These are phyloP conservation scores for Aphelenchoides besseyi DNA, from an alignment of 1,140 invertebrate genomes.

Conservation along the genomic window DNA sequence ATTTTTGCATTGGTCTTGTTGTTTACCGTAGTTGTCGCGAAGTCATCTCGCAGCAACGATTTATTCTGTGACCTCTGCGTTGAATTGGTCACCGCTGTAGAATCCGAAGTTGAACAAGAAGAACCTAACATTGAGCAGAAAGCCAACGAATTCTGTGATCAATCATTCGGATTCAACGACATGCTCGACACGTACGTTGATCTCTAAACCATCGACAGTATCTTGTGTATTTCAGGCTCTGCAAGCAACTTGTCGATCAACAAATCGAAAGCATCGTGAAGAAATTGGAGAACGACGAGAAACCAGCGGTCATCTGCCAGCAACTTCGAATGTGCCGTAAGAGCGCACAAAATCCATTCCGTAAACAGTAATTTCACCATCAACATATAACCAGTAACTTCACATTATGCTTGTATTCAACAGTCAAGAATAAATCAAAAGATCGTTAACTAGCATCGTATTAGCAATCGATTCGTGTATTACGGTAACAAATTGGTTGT, in stretches of 20 bases:
- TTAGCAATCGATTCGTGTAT: too few relatives aligned
- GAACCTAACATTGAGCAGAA: background rate
- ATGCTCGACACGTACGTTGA: too few relatives aligned
- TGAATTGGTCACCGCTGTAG: background rate
- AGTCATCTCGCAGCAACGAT: too few relatives aligned
- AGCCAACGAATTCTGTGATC: background rate
- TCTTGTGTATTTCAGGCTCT: too few relatives aligned
- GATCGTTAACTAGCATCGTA: too few relatives aligned
- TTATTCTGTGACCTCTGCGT: background rate
- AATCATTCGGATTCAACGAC: background rate
- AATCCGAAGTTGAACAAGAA: background rate
- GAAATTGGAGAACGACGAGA: constrained; percentile 1
- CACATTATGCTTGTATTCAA: background rate
- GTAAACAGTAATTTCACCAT: too few relatives aligned
- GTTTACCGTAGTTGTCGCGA: too few relatives aligned
- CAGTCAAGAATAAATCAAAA: too few relatives aligned
- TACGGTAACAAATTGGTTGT: too few relatives aligned
- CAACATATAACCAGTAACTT: background rate
- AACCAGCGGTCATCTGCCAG: background rate
- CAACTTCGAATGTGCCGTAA: background rate
- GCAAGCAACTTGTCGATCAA: background rate
- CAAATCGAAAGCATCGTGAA: background rate
- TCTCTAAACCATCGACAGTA: too few relatives aligned
- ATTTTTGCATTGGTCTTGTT: too few relatives aligned
- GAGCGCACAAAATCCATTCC: background rate